Conservation (phyloP, 2,797 vertebrate genomes). For the Lithobates sylvaticus region DNA sequence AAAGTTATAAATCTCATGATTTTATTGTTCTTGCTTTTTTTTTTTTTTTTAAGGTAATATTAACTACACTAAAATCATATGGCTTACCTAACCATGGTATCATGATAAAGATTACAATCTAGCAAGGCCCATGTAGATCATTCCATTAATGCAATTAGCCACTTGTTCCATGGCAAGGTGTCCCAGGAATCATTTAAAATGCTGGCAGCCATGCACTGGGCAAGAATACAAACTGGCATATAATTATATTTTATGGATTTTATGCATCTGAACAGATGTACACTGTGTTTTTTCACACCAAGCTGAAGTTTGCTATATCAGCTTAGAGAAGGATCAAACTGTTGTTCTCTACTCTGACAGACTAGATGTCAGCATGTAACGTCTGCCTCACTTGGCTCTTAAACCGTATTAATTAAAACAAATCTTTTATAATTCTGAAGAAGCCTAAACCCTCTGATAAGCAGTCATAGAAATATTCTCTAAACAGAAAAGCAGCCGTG, state of each 20-base stretch:
- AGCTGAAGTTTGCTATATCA: background rate
- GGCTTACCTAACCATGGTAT: background rate
- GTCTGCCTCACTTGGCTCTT: background rate
- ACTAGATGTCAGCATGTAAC: too few relatives aligned
- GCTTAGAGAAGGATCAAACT: background rate
- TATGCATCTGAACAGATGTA: background rate
- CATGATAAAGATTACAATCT: background rate
- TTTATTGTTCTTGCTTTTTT: too few relatives aligned
- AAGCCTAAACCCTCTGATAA: constrained; percentile 6
- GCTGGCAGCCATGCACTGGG: background rate
- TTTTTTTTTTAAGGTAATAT: too few relatives aligned
- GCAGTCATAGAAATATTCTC: constrained; percentile 14
- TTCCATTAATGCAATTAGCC: background rate
- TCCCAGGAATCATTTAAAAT: too few relatives aligned
- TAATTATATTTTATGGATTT: background rate
- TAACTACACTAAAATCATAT: background rate
- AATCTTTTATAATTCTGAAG: background rate
- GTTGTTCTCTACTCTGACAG: background rate
- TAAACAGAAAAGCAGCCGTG: constrained; percentile 26
- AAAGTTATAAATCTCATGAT: too few relatives aligned
- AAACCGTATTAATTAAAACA: constrained; percentile 2
- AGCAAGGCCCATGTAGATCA: background rate
- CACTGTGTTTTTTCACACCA: background rate
- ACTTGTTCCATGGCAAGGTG: background rate
- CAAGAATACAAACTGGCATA: background rate